Base-by-base conservation (phyloP, 2,113 vertebrate genomes). In the Sitta europaea region DNA sequence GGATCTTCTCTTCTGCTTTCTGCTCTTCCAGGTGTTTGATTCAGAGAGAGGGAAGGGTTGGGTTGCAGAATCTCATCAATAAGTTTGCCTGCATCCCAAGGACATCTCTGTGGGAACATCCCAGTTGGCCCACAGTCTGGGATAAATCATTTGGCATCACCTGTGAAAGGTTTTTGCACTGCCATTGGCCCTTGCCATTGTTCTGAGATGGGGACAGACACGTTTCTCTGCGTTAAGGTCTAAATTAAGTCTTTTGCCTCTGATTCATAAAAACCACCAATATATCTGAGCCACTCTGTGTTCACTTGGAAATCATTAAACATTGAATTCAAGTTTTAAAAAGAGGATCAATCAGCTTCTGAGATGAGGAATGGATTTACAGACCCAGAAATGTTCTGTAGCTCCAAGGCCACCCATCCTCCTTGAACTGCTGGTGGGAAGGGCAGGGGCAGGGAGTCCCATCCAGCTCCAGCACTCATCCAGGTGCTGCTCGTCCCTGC, bases 231-330 rank as follows among this genome's bases (percentile, higher is more conserved):
- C 0, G 1, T 94, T 74, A 78, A 27, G 57, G 48, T 68, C 72
- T 79, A 59, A 88, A 68, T 66, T 35, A 68, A 86, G 55, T 84
- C 86, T 88, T 88, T 89, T 92, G 50, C 47, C 48, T 94, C 81
- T 55, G 54, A 91, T 92, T 88, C 47, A 36, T 95, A 80, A 91
- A 82, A 89, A 35, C 57, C 73, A 63, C 58, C 28, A 2, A 85
- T 89, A 45, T 36, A 62, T 92, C 94, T 61, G 81, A 96, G 70
- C 51, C 29, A 8, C 58, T 82, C 62, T 57, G 3, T 87, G 76
- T 91, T 96, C 54, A 12, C 63, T 91, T 90, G 73, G 85, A 94
- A 96, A 93, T 91, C 77, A 3, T 95, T 77, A 74, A 93, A 86
- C 51, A 38, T 81, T 51, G 72, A 91, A 59, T 86, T 77, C 4